Evolutionary conservation across 2,888 invertebrate species (phyloP).

Genomic region (Leptothorax acervorum): DNA sequence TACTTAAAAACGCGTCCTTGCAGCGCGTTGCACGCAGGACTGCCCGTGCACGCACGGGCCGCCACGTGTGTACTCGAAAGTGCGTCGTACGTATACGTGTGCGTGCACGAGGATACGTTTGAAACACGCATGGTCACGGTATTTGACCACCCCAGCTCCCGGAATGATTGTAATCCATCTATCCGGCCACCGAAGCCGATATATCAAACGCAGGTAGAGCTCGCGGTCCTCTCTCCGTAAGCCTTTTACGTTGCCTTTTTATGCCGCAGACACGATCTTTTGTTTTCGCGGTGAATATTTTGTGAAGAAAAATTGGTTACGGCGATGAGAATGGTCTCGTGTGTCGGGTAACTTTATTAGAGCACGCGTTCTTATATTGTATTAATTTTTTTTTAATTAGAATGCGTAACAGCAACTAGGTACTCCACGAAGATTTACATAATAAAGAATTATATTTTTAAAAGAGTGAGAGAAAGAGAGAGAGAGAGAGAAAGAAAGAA

Average conservation of each 20-base stretch:
- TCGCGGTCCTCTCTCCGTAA: conserved; percentile 55
- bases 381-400: background rate
- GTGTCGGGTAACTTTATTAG: background rate
- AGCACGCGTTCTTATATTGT: background rate
- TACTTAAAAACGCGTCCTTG: conserved; percentile 67
- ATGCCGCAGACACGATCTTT: conserved; percentile 31
- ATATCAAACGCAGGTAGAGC: conserved; percentile 79
- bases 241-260: conserved; percentile 41
- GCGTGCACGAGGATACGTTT: conserved; percentile 70
- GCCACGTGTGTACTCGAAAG: conserved; percentile 73
- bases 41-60: conserved; percentile 58
- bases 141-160: conserved; percentile 84
- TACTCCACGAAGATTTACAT: background rate
- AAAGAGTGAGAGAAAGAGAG: background rate
- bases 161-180: conserved; percentile 85
- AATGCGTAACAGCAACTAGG: background rate
- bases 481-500: background rate
- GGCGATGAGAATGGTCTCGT: background rate
- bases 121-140: conserved; percentile 84
- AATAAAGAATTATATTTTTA: background rate
- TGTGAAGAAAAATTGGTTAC: conserved; percentile 11
- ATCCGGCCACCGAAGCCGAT: conserved; percentile 83
- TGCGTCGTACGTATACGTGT: conserved; percentile 67
- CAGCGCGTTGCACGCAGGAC: conserved; percentile 55
- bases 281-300: conserved; percentile 39